phyloP scores from a whole-genome alignment of 2,888 invertebrate genomes.

The Camponotus fellah region DNA sequence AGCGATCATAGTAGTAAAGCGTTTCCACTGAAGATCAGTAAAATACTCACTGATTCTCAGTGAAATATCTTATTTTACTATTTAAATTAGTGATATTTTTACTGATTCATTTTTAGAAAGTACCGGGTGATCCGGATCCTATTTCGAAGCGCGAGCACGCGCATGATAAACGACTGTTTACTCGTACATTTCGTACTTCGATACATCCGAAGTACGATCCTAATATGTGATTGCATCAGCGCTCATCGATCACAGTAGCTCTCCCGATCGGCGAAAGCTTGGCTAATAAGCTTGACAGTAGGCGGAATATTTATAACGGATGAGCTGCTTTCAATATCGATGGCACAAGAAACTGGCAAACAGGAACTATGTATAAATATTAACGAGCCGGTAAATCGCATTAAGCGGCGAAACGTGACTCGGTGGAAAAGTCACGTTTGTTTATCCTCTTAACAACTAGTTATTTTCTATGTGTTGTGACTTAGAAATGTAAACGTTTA shows the following conservation, averaged over 20 bases:
- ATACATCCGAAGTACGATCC: constrained; percentile 4
- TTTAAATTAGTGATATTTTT: too few relatives aligned
- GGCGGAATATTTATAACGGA: constrained; percentile 36
- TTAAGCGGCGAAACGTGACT: constrained; percentile 38
- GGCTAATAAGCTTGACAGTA: background rate
- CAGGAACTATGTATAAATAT: constrained; percentile 41
- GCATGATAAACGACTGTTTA: constrained; percentile 33
- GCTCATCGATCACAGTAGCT: constrained; percentile 16
- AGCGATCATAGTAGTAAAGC: too few relatives aligned
- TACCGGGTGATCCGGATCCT: background rate
- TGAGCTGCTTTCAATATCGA: constrained; percentile 37
- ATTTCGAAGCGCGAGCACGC: constrained; percentile 18
- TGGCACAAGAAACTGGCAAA: constrained; percentile 20
- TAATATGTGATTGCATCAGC: constrained; percentile 13
- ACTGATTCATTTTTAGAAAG: too few relatives aligned
- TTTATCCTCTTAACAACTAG: background rate
- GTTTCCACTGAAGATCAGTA: too few relatives aligned
- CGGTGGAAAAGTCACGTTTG: background rate
- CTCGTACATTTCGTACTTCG: background rate
- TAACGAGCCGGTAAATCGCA: constrained; percentile 35
- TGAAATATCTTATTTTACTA: too few relatives aligned
- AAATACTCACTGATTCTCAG: too few relatives aligned
- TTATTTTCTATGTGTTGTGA: background rate
- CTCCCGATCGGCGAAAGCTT: constrained; percentile 2
- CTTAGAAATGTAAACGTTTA: background rate